Base-by-base conservation (phyloP, 2,797 vertebrate genomes). In the Phrynocephalus vlangalii region DNA sequence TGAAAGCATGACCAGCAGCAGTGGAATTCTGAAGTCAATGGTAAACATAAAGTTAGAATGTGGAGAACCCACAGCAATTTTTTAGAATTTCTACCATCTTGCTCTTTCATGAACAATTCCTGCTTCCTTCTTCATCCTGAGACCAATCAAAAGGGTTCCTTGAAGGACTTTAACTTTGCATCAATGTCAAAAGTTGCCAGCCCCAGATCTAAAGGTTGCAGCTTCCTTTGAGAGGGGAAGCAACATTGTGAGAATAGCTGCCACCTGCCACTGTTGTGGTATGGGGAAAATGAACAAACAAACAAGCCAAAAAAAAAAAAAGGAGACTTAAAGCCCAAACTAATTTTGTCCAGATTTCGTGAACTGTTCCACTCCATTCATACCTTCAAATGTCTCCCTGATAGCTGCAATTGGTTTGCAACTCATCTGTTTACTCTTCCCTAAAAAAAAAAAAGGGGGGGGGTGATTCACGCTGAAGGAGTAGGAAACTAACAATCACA, bases 401-500 rank as follows among this genome's bases (percentile, higher is more conserved):
- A 67, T 52, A 73, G 11, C 38, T 76, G 11, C 50, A 52, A 76
- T 26, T 26, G 67, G 60, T 82, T 82, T 82, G 67, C 30, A 67
- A 82, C 52, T 76, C 56, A 66, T 44, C 72, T 79, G 20, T 50
- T 86, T 44, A 72, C 6, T 20, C 10, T 70, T 84, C 67, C 26
- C 24, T 18, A 20, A 79, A 56, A 72, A 18, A 4, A 20, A 79
- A 56, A 72, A 18, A 4, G 33, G 33, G 33, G 33, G 18, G 82
- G 28, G 20, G 33, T 87, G 79, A 82, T 76, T 82, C 38, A 67
- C 11, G 10, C 56, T 75, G 18, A 56, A 16, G 44, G 52, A 81
- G 73, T 63, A 81, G 28, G 70, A 48, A 81, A 22, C 78, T 63
- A 73, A 81, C 66, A 48, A 81, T 73, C 38, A 66, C 18, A 81